These are phyloP conservation scores for Otus sunia DNA, from an alignment of 2,113 vertebrate genomes.

Conservation along the genomic window DNA sequence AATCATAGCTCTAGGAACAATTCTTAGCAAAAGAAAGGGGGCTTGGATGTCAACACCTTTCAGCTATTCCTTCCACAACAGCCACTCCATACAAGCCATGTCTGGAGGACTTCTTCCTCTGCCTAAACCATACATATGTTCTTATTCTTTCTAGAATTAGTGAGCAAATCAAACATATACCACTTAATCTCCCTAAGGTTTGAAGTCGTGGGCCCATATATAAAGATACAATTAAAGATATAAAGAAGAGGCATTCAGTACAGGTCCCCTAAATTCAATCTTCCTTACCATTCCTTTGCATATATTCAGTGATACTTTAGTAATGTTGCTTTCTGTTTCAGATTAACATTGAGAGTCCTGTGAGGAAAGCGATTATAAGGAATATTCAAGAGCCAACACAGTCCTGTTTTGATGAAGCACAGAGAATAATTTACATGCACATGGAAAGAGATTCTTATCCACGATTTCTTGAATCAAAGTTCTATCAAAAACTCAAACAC, in stretches of 20 bases:
- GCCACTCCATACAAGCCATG: background rate
- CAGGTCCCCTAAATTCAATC: background rate
- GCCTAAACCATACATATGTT: background rate
- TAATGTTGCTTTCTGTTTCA: slow-evolving; percentile 61
- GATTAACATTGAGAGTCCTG: slow-evolving; percentile 87
- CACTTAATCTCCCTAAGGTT: background rate
- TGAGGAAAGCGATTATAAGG: slow-evolving; percentile 75
- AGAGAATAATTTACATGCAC: slow-evolving; percentile 84
- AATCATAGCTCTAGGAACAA: background rate
- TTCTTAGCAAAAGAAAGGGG: background rate
- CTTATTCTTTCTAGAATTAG: background rate
- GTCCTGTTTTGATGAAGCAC: slow-evolving; percentile 84
- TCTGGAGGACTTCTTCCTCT: background rate
- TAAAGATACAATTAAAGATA: background rate
- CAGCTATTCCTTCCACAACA: background rate
- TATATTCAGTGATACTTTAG: background rate
- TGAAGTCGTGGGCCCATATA: too few species aligned
- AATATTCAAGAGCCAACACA: slow-evolving; percentile 78
- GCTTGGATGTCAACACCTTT: background rate
- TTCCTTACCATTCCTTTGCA: background rate
- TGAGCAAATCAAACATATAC: background rate
- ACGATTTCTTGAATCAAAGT: slow-evolving; percentile 81
- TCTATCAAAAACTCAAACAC: slow-evolving; percentile 81
- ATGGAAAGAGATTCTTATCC: slow-evolving; percentile 89
- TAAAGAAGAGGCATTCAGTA: background rate